Evolutionary conservation across 2,797 vertebrate species (phyloP), one percentile per base, ranked within the genome.

Genomic region (Sardinella longiceps): DNA sequence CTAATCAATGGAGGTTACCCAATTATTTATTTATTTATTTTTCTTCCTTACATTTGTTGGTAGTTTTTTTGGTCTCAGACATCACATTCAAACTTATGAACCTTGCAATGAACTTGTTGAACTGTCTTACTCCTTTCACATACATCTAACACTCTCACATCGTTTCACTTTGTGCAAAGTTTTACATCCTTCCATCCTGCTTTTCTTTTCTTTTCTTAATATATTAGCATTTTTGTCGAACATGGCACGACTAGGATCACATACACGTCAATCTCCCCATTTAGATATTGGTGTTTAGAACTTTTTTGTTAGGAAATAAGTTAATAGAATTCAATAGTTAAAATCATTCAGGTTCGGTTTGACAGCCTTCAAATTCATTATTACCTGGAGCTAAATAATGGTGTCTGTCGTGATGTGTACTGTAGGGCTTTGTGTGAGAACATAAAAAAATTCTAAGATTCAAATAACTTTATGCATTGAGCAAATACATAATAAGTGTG

Each of bases 1-100:
- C 77, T 14, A 86, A 88, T 89, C 87, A 85, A 87, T 86, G 46
- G 63, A 51, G 12, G 46, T 48, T 12, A 48, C 11, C 7, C 46
- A 7, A 48, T 60, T 63, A 84, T 81, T 50, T 80, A 25, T 39
- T 50, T 5, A 77, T 56, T 80, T 25, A 10, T 84, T 33, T 83
- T 2, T 48, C 39, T 15, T 14, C 33, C n/a, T 81, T 45, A 63
- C 14, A 28, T 51, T 77, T 28, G 83, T 14, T 81, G 48, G 50
- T 3, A 18, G 82, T 28, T 80, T 77, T 77, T 15, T 77, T 18
- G 70, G 15, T 37, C 20, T 77, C 33, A 43, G 70, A 39, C 37
- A 39, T 37, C 4, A 33, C 15, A 33, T 74, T 18, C 48, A 23
- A 84, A 37, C 50, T n/a, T 74, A 86, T 58, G 84, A 50, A 30